Conservation (phyloP, 2,888 invertebrate species). For the Taenaris catops region DNA sequence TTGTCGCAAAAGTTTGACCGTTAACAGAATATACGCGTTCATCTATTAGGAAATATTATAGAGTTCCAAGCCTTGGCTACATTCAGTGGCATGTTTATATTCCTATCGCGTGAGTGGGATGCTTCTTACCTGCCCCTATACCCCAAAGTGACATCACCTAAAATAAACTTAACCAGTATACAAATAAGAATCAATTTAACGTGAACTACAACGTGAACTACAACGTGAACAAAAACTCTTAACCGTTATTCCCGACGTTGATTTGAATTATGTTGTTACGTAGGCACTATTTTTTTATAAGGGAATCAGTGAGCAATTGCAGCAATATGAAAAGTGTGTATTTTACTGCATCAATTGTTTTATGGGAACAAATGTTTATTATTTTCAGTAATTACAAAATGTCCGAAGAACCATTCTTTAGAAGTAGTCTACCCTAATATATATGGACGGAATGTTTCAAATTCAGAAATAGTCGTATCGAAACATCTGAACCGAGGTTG, state of each 20-base stretch:
- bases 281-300: slow-evolving; percentile 37
- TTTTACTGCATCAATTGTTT: too few relatives aligned
- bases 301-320: slow-evolving; percentile 36
- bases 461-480: too few relatives aligned
- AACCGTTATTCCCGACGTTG: slow-evolving; percentile 53
- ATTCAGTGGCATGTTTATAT: slow-evolving; percentile 39
- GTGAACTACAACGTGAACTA: slow-evolving; percentile 23
- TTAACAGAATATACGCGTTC: slow-evolving; percentile 69
- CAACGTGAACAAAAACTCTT: slow-evolving; percentile 38
- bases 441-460: too few relatives aligned
- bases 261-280: slow-evolving; percentile 51
- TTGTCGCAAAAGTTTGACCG: slow-evolving; percentile 61
- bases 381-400: too few relatives aligned
- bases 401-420: too few relatives aligned
- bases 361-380: too few relatives aligned
- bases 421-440: too few relatives aligned
- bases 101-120: slow-evolving; percentile 39
- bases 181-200: slow-evolving; percentile 39
- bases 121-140: slow-evolving; percentile 27
- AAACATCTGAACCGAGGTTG: too few relatives aligned
- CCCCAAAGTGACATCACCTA: slow-evolving; percentile 24
- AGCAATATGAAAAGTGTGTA: slow-evolving; percentile 4
- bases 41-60: slow-evolving; percentile 64
- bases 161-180: slow-evolving; percentile 39
- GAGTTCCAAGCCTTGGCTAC: slow-evolving; percentile 37